Base-by-base conservation (phyloP, 1,140 invertebrate species). In the Drosophila tsacasi region DNA sequence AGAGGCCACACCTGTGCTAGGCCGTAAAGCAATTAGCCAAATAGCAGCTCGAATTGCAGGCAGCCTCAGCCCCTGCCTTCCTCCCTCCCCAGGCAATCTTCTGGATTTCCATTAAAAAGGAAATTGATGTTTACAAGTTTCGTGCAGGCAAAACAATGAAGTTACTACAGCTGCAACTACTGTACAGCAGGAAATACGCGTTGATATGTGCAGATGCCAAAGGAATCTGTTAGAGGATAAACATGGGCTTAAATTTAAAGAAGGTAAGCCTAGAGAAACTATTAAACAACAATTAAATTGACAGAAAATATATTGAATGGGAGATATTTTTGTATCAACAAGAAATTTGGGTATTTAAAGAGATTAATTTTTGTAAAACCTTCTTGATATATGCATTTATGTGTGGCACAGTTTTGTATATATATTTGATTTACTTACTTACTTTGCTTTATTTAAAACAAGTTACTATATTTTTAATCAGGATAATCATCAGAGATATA, bases 21-120 rank as follows among this genome's bases (percentile, higher is more conserved):
- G 60, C 37, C 65, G 60, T 81, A 79, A 90, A 90, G 69, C 85
- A 90, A 90, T 90, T 90, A 90, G 64, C 79, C 67, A 90, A 90
- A 90, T 90, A 82, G 71, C 81, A 84, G 52, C 61, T 78, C 40
- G 76, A 72, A 77, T 71, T 68, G 42, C 65, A 69, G 79, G 32
- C 62, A 74, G 47, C 42, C 57, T 40, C 21, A 25, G 19, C 10
- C 3, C 4, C 30, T 9, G 1, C 4, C 30, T 9, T 7, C 5
- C 12, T 39, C 21, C 2, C 8, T 10, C 15, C 61, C 64, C 46
- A 12, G 42, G 27, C 66, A 71, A 71, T 71, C 52, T 72, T 21
- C 50, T 49, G 46, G 23, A 44, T 73, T 61, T 73, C 54, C 69
- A 73, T 73, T 73, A 73, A 73, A 73, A 73, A 50, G 27, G 25